phyloP scores from a whole-genome alignment of 2,113 vertebrate genomes.

The Amazona guildingii region DNA sequence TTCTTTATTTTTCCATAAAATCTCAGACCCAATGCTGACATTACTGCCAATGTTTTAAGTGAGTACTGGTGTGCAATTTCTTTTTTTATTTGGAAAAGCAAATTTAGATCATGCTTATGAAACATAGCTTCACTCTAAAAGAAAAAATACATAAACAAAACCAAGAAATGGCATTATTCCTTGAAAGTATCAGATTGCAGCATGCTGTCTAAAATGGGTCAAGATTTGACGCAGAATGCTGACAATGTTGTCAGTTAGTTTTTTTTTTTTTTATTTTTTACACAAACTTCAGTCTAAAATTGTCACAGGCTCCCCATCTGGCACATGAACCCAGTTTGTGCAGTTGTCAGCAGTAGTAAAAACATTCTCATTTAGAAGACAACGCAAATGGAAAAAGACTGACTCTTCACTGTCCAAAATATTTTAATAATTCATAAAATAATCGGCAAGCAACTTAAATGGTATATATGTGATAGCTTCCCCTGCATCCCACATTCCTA shows the following conservation, averaged over 20 bases:
- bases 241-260: not conserved
- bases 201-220: constrained; percentile 24
- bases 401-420: not conserved
- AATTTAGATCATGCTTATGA: not conserved
- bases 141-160: not conserved
- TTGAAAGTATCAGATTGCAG: not conserved
- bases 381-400: not conserved
- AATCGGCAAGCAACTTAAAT: not conserved
- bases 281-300: constrained; percentile 35
- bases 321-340: not conserved
- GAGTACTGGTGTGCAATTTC: not conserved
- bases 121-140: not conserved
- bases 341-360: constrained; percentile 33
- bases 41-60: not conserved
- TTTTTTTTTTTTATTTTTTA: not conserved
- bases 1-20: not conserved
- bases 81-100: not conserved
- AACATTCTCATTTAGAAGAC: not conserved
- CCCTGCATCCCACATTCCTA: not conserved
- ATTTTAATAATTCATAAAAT: not conserved
- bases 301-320: constrained; percentile 33
- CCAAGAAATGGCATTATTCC: not conserved
- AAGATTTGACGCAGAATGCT: constrained; percentile 22
- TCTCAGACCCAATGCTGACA: not conserved
- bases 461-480: not conserved